phyloP scores from a whole-genome alignment of 2,888 invertebrate species.

The Chymomyza amoena region DNA sequence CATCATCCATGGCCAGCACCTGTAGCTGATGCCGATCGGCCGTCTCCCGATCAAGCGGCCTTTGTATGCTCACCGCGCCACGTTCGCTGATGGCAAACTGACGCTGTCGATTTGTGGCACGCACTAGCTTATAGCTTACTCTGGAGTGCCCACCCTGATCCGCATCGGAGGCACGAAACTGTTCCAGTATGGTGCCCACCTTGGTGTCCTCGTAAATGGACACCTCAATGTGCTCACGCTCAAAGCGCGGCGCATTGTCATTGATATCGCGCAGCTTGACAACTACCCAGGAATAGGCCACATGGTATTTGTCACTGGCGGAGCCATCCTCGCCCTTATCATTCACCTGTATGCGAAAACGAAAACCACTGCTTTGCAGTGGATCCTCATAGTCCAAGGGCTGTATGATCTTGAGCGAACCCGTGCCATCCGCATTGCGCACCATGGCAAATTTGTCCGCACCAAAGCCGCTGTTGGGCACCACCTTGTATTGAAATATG shows the following conservation, averaged over 20 bases:
- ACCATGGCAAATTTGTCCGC: constrained; percentile 98
- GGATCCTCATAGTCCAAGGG: constrained; percentile 96
- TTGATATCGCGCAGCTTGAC: constrained; percentile 95
- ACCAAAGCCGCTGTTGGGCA: constrained; percentile 94
- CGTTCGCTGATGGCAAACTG: constrained; percentile 96
- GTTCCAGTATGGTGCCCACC: constrained; percentile 92
- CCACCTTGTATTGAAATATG: constrained; percentile 95
- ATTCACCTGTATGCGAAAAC: constrained; percentile 95
- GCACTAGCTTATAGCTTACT: constrained; percentile 92
- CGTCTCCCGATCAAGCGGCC: constrained; percentile 93
- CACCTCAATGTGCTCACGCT: constrained; percentile 93
- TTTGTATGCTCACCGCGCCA: constrained; percentile 95
- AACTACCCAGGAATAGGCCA: constrained; percentile 96
- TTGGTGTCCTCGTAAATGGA: constrained; percentile 94
- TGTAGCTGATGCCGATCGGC: constrained; percentile 96
- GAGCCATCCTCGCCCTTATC: constrained; percentile 94
- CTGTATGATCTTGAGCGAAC: constrained; percentile 95
- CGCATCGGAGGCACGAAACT: constrained; percentile 95
- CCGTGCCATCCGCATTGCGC: constrained; percentile 95
- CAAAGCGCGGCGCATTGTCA: constrained; percentile 97
- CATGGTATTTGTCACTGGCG: constrained; percentile 97
- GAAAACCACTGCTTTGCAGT: constrained; percentile 95
- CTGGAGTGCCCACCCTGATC: constrained; percentile 95
- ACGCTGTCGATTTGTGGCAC: constrained; percentile 92
- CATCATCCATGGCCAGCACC: constrained; percentile 95